Evolutionary conservation across 1,140 invertebrate genomes (phyloP).

Genomic region (Tribolium castaneum): DNA sequence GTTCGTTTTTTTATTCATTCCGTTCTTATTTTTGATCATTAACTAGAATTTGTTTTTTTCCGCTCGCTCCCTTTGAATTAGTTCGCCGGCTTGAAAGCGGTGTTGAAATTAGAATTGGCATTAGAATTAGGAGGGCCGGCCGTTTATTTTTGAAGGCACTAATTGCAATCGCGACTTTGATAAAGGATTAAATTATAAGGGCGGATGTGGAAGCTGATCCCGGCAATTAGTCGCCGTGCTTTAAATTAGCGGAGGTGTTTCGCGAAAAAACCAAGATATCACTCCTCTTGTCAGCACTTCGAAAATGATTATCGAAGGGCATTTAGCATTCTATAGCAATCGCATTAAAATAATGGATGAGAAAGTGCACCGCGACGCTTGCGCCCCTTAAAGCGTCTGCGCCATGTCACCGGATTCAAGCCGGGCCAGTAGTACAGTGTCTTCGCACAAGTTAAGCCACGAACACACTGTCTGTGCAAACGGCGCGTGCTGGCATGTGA

Average conservation of each 20-base stretch:
- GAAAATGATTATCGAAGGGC: constrained; percentile 54
- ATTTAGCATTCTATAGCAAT: constrained; percentile 57
- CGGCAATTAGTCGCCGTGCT: neutral
- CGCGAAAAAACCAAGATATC: constrained; percentile 22
- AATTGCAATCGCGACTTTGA: constrained; percentile 23
- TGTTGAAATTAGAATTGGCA: neutral
- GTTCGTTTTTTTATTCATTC: too few species aligned
- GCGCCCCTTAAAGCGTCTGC: constrained; percentile 51
- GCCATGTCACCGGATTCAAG: constrained; percentile 45
- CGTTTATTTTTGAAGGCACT: constrained; percentile 18
- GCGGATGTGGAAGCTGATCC: constrained; percentile 3
- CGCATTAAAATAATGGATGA: constrained; percentile 57
- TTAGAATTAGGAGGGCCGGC: neutral
- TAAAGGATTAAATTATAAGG: constrained; percentile 35
- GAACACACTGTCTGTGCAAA: constrained; percentile 47
- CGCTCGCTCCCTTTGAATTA: neutral
- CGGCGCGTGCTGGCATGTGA: constrained; percentile 53
- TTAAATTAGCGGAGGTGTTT: neutral
- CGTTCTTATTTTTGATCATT: too few species aligned
- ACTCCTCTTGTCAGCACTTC: constrained; percentile 48
- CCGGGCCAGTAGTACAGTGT: constrained; percentile 43
- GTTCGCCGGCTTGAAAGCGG: neutral
- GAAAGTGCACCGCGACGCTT: constrained; percentile 49
- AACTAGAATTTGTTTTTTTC: too few species aligned
- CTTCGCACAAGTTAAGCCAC: constrained; percentile 46